A percentile compares a stretch with the other conserved stretches of the same genome.
Evolutionary conservation across 2,113 vertebrate species (phyloP).

Genomic region (Laticauda laticaudata): DNA sequence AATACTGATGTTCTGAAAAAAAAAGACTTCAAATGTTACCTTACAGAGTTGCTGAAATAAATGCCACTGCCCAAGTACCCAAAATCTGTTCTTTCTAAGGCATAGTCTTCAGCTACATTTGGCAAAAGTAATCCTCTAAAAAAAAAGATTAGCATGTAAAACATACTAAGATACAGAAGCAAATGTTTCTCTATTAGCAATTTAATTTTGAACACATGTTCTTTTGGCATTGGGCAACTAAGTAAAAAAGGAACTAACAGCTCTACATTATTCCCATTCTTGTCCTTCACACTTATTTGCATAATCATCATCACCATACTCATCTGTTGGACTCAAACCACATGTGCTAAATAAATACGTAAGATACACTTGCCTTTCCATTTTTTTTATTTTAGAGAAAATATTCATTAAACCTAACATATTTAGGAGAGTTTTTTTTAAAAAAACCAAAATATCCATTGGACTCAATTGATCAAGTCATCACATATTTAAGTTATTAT

Average conservation of each 20-base stretch:
- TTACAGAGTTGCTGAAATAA: constrained; percentile 81
- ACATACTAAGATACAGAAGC: not conserved
- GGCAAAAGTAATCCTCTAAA: constrained; percentile 83
- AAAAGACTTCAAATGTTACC: constrained; percentile 56
- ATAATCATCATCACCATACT: not conserved
- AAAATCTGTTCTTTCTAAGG: constrained; percentile 78
- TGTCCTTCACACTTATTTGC: not conserved
- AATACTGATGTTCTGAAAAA: not conserved
- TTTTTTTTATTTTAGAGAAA: not conserved
- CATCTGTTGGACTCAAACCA: not conserved
- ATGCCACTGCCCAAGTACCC: constrained; percentile 86
- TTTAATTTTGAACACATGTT: not conserved
- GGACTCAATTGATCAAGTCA: not conserved
- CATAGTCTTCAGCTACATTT: constrained; percentile 77
- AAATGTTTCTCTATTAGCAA: not conserved
- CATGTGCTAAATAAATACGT: not conserved
- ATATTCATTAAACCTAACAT: not conserved
- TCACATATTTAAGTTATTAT: not conserved
- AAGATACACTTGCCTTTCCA: not conserved
- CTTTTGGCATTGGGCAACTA: not conserved
- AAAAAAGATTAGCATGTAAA: constrained; percentile 21
- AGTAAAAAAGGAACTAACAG: not conserved
- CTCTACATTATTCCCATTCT: not conserved
- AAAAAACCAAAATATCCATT: not conserved
- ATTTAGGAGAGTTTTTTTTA: not conserved